These are phyloP conservation scores for Trichacis sp. DNA, from an alignment of 2,888 invertebrate species.

Conservation along the genomic window DNA sequence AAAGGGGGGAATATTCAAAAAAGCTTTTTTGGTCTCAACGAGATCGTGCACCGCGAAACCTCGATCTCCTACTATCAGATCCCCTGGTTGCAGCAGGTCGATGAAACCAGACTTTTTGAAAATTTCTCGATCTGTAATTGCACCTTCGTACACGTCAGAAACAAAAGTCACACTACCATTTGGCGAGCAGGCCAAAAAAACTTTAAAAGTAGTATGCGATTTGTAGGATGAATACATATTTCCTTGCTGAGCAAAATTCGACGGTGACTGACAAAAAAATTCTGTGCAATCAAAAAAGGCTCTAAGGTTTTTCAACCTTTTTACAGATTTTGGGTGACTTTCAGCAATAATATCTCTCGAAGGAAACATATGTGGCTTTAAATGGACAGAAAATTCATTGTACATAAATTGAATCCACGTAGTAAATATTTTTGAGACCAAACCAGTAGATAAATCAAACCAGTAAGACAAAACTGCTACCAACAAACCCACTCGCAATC, in stretches of 20 bases:
- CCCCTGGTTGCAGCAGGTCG: constrained; percentile 38
- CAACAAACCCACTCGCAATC: constrained; percentile 26
- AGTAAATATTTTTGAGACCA: constrained; percentile 28
- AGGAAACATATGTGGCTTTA: constrained; percentile 35
- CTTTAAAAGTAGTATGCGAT: constrained; percentile 46
- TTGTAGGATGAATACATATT: constrained; percentile 46
- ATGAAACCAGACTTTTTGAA: constrained; percentile 28
- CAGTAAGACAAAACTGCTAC: constrained; percentile 33
- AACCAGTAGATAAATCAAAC: constrained; percentile 32
- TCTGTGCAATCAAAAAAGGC: constrained; percentile 46
- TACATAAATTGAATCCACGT: constrained; percentile 35
- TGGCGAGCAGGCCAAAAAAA: constrained; percentile 42
- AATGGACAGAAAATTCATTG: constrained; percentile 32
- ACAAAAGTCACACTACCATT: constrained; percentile 43
- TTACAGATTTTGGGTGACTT: constrained; percentile 27
- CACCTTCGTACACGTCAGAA: constrained; percentile 44
- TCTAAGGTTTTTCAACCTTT: constrained; percentile 31
- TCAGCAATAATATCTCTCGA: constrained; percentile 25
- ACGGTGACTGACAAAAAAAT: constrained; percentile 42
- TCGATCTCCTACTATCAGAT: constrained; percentile 46
- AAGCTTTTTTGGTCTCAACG: constrained; percentile 33
- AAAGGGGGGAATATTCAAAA: constrained; percentile 47
- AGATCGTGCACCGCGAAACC: constrained; percentile 44
- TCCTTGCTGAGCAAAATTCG: constrained; percentile 46
- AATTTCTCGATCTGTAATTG: constrained; percentile 42